A percentile compares a stretch with the other conserved stretches of the same genome.
phyloP scores from a whole-genome alignment of 1,140 invertebrate genomes.

The Oedothorax gibbosus region DNA sequence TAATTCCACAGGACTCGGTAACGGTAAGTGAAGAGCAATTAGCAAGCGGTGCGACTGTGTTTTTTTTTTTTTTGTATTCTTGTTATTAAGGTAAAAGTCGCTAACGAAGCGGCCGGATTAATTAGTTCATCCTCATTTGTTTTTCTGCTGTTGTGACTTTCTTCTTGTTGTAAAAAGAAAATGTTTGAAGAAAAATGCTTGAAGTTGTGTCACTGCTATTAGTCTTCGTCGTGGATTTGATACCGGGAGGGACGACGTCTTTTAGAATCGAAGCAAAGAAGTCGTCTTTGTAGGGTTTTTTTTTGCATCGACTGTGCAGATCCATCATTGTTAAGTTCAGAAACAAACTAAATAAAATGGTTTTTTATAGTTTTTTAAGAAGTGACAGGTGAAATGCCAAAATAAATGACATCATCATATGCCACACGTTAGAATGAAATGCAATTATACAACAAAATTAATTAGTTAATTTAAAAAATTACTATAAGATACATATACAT shows the following conservation, averaged over 20 bases:
- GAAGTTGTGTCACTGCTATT: conserved; percentile 24
- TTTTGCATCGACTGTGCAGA: too few relatives aligned
- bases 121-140: conserved; percentile 47
- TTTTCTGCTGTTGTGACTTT: conserved; percentile 23
- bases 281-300: too few relatives aligned
- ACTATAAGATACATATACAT: too few relatives aligned
- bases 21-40: conserved; percentile 49
- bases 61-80: conserved; percentile 5
- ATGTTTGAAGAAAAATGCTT: conserved; percentile 21
- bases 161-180: conserved; percentile 16
- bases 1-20: conserved; percentile 43
- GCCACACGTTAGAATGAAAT: too few relatives aligned
- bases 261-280: too few relatives aligned
- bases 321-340: too few relatives aligned
- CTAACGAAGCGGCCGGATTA: conserved; percentile 45
- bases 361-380: too few relatives aligned
- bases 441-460: too few relatives aligned
- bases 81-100: conserved; percentile 3
- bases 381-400: too few relatives aligned
- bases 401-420: too few relatives aligned
- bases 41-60: conserved; percentile 40
- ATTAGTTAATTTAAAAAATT: too few relatives aligned
- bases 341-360: too few relatives aligned
- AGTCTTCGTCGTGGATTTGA: conserved; percentile 22
- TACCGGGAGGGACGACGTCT: conserved; percentile 8